Percentiles rank a stretch among this genome's conserved stretches.
Evolutionary conservation across 1,140 invertebrate species (phyloP).

Genomic region (Sminthurides bifidus): DNA sequence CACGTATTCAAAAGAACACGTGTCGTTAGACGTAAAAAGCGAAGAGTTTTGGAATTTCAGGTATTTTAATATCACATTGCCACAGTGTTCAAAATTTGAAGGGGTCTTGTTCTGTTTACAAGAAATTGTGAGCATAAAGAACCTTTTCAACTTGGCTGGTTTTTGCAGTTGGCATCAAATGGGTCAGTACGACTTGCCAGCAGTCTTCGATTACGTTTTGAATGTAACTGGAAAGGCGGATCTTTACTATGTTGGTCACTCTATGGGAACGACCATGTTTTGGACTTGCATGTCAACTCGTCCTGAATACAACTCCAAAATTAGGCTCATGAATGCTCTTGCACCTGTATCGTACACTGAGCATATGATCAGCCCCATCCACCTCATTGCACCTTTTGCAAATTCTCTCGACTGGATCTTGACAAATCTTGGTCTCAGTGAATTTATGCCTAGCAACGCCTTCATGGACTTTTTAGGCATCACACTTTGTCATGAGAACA

Average conservation of each 20-base stretch:
- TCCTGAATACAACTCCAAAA: constrained; percentile 36
- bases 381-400: constrained; percentile 36
- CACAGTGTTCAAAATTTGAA: not conserved
- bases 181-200: constrained; percentile 43
- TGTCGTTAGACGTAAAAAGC: constrained; percentile 27
- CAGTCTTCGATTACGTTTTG: constrained; percentile 44
- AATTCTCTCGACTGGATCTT: constrained; percentile 18
- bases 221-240: constrained; percentile 37
- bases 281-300: constrained; percentile 35
- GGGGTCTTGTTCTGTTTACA: not conserved
- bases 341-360: constrained; percentile 57
- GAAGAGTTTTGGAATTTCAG: constrained; percentile 35
- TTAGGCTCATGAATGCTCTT: constrained; percentile 36
- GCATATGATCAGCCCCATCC: constrained; percentile 52
- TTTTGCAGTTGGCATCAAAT: constrained; percentile 35
- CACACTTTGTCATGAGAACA: constrained; percentile 39
- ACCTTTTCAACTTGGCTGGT: not conserved
- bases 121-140: not conserved
- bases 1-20: constrained; percentile 39
- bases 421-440: constrained; percentile 39
- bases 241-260: constrained; percentile 43
- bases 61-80: constrained; percentile 13
- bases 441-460: constrained; percentile 43
- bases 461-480: constrained; percentile 40
- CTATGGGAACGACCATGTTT: constrained; percentile 41